Conservation (phyloP, 2,888 invertebrate species). For the Aphrophora alni region DNA sequence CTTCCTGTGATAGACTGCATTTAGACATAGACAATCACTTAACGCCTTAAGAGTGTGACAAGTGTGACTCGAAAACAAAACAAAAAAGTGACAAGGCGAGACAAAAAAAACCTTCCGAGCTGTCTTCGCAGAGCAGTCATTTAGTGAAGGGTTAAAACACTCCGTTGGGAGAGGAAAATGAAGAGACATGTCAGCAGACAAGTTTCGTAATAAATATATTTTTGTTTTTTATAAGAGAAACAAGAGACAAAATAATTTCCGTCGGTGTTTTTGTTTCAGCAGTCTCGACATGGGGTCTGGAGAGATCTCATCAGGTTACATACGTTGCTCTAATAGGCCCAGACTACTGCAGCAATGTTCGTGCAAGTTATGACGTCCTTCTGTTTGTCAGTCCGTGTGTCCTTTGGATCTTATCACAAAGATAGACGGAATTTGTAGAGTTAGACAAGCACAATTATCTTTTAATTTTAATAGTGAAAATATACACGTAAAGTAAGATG, state of each 20-base stretch:
- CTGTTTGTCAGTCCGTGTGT: not conserved
- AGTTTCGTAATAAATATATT: not conserved
- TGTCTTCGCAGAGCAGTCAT: not conserved
- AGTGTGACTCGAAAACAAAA: not conserved
- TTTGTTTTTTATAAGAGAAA: not conserved
- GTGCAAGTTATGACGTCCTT: not conserved
- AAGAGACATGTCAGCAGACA: not conserved
- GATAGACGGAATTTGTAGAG: not conserved
- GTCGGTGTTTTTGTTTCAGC: conserved; percentile 5
- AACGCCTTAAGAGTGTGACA: not conserved
- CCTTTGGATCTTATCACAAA: not conserved
- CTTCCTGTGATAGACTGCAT: not conserved
- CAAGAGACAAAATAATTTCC: not conserved
- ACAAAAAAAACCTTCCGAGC: not conserved
- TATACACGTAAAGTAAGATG: not conserved
- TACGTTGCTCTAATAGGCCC: not conserved
- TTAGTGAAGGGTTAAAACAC: conserved; percentile 1
- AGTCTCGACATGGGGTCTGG: not conserved
- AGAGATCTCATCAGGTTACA: not conserved
- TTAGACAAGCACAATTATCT: not conserved
- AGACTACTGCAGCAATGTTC: not conserved
- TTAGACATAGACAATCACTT: not conserved
- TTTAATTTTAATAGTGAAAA: not conserved
- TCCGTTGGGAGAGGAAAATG: not conserved
- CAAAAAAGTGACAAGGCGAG: not conserved